Conservation (phyloP, 2,888 invertebrate species). For the Nymphalis urticae region DNA sequence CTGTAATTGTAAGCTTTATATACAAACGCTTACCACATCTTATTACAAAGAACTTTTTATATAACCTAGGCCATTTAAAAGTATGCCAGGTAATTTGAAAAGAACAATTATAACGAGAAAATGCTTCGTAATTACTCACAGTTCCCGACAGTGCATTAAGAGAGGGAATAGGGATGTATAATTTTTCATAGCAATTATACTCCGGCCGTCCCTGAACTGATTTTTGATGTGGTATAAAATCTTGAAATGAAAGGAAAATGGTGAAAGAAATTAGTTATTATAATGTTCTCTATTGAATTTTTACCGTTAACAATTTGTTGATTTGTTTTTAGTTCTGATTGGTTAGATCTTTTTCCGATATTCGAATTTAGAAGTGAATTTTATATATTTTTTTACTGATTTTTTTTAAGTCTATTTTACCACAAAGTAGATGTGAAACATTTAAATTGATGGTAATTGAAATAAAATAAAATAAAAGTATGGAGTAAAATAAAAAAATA, state of each 20-base stretch:
- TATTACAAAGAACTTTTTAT: background rate
- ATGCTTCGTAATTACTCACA: conserved; percentile 51
- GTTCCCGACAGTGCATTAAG: conserved; percentile 53
- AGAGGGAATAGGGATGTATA: conserved; percentile 44
- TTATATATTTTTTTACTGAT: background rate
- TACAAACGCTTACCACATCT: background rate
- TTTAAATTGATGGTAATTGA: too few species aligned
- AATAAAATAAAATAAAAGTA: too few species aligned
- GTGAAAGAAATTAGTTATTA: background rate
- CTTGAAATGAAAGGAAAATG: background rate
- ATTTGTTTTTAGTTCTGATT: too few species aligned
- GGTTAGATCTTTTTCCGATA: too few species aligned
- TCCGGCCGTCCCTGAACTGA: conserved; percentile 18
- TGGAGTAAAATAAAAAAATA: too few species aligned
- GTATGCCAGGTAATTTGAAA: conserved; percentile 46
- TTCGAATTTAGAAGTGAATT: too few species aligned
- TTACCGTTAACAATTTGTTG: too few species aligned
- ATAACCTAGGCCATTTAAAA: conserved; percentile 15
- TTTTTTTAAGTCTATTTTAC: background rate
- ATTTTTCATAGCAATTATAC: conserved; percentile 51
- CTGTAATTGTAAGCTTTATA: background rate
- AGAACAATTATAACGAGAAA: conserved; percentile 49
- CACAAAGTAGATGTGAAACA: too few species aligned
- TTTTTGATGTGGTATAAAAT: conserved; percentile 5
- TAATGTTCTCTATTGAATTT: too few species aligned